phyloP scores from a whole-genome alignment of 2,888 invertebrate genomes.

The Scaeva pyrastri region DNA sequence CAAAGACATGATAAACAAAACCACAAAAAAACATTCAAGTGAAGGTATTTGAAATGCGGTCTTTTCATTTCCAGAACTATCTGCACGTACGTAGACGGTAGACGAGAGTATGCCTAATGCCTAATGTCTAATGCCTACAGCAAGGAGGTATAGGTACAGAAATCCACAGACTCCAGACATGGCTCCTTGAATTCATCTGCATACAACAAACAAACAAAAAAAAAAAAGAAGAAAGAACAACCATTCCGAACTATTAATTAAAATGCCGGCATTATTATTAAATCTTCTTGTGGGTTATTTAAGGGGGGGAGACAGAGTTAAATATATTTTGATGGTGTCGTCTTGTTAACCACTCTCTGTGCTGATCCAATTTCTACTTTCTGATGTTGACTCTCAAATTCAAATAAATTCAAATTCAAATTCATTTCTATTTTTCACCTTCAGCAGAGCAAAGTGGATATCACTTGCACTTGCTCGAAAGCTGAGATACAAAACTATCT shows the following conservation, averaged over 20 bases:
- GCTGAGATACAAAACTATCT: slow-evolving; percentile 46
- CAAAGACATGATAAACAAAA: too few species aligned
- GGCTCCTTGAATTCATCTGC: slow-evolving; percentile 17
- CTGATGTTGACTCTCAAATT: slow-evolving; percentile 23
- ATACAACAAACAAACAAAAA: too few species aligned
- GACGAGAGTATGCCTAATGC: too few species aligned
- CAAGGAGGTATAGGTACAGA: neutral
- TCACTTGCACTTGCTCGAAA: slow-evolving; percentile 33
- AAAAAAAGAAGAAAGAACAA: too few species aligned
- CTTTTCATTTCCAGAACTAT: too few species aligned
- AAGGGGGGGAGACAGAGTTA: slow-evolving; percentile 5
- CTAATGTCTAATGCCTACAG: too few species aligned
- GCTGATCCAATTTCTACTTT: slow-evolving; percentile 45
- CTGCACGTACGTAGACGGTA: too few species aligned
- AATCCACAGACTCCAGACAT: neutral
- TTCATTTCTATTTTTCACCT: slow-evolving; percentile 23
- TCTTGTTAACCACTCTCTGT: neutral
- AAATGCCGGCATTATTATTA: slow-evolving; percentile 51
- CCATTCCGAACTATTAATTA: slow-evolving; percentile 53
- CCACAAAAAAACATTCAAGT: too few species aligned
- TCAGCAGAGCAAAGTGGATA: slow-evolving; percentile 14
- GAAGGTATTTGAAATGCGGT: too few species aligned
- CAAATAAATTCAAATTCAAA: slow-evolving; percentile 30
- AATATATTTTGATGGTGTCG: slow-evolving; percentile 26
- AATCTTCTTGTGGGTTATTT: slow-evolving; percentile 2